Evolutionary conservation across 2,797 vertebrate species (phyloP), one percentile per base, ranked within the genome.

Genomic region (Sphaeramia orbicularis): DNA sequence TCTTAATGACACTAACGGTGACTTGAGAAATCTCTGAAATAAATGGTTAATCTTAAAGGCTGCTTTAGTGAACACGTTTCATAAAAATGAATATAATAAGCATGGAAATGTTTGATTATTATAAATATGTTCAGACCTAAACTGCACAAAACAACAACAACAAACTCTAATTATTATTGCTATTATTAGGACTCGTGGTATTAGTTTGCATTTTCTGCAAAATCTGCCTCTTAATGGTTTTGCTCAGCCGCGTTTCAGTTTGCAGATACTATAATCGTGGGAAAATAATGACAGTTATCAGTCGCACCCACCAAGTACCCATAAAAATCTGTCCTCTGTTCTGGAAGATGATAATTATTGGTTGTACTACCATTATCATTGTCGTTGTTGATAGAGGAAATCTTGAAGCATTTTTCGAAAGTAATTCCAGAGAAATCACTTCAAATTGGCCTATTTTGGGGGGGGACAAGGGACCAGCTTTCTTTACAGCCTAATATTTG

Each of bases 301-400:
- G 90, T 92, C 91, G 89, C 91, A 91, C 85, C 88, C 91, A 93
- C 90, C 89, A 91, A 92, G 92, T 92, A 85, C 89, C 89, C 90
- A 91, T 91, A 93, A 93, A 91, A 94, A 93, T 92, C 85, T 90
- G 90, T 94, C 87, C 86, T 92, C 88, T 87, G 90, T 92, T 91
- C 91, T 93, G 91, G 91, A 93, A 92, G 90, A 92, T 93, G 92
- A 94, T 94, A 94, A 94, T 93, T 94, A 92, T 92, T 90, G 91
- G 93, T 93, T 94, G 91, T 94, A 93, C 93, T 87, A 74, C 89
- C 92, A 92, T 94, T 94, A 94, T 94, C 93, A 93, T 94, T 92
- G 90, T 92, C 89, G 87, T 91, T 91, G 91, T 90, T 94, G 90
- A 94, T 93, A 85, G 92, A 89, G 91, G 83, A 92, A 92, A 91